Evolutionary conservation across 2,888 invertebrate genomes (phyloP), one percentile per base, ranked within the genome.

Genomic region (Andrena fulva): DNA sequence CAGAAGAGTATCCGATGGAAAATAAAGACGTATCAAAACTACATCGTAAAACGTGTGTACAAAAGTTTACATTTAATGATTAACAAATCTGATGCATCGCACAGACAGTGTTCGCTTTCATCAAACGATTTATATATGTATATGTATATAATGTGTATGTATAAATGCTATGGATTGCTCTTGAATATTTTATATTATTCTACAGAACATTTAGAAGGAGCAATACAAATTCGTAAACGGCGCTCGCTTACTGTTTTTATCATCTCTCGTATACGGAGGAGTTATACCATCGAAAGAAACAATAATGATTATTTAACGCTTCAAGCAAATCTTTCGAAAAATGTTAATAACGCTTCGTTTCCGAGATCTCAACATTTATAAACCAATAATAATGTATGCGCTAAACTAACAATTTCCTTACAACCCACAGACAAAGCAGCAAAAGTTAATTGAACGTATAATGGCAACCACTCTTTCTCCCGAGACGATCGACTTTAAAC

Each of bases 1-100:
- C 82, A 75, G 63, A 75, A 82, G 64, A 72, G 66, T 84, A 74
- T 84, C 77, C 48, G 66, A 72, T 68, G 80, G 73, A 84, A 80
- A 84, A 80, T 80, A 77, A 84, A 77, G 69, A 76, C 50, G 69
- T 84, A 84, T 84, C 78, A 79, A 84, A 84, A 82, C 76, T 82
- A 79, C 68, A 84, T 82, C 82, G 75, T 79, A 75, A 82, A 79
- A 82, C 69, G 73, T 76, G 83, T 79, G 66, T 76, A 82, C 76
- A 84, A 84, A 82, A 79, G 68, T 82, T 84, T 75, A 84, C 80
- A 77, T 84, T 82, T 78, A 78, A 82, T 78, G 67, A 33, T 71
- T 78, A 71, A 82, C 79, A 72, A 71, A 79, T 62, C 69, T 69
- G 77, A 62, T 77, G 69, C 70, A 71, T 82, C 62, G 72, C 77